A percentile compares a stretch with the other conserved stretches of the same genome.
These are phyloP conservation scores for Lithobius niger DNA, from an alignment of 1,140 invertebrate genomes.

Conservation along the genomic window DNA sequence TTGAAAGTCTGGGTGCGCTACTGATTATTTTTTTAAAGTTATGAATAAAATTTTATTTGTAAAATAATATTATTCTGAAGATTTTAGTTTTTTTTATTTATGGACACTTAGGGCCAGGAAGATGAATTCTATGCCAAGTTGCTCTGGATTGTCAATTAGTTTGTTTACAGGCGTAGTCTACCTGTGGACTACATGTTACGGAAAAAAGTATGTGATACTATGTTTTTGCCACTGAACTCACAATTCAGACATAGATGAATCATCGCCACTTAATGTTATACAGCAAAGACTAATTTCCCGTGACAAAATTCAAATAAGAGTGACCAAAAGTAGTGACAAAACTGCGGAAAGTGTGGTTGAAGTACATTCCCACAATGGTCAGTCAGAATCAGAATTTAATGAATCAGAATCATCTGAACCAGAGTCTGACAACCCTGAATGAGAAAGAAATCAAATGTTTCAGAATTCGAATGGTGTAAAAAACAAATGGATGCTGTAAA, in stretches of 20 bases:
- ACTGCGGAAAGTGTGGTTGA: not conserved
- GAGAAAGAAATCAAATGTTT: not conserved
- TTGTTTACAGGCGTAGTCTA: too few species aligned
- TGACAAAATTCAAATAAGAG: not conserved
- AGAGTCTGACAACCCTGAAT: constrained; percentile 6
- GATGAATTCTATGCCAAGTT: too few species aligned
- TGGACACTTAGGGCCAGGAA: not conserved
- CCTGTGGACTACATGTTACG: not conserved
- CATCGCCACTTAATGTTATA: too few species aligned
- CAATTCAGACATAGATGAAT: not conserved
- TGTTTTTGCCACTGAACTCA: too few species aligned
- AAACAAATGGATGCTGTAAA: not conserved
- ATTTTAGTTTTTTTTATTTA: not conserved
- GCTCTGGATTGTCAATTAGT: too few species aligned
- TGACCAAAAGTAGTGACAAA: constrained; percentile 12
- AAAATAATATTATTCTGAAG: not conserved
- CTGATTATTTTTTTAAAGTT: not conserved
- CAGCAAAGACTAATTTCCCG: not conserved
- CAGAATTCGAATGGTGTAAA: too few species aligned
- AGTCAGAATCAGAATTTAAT: constrained; percentile 12
- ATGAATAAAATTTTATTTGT: not conserved
- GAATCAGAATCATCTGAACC: constrained; percentile 3
- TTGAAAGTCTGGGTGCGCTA: not conserved
- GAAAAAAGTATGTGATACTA: too few species aligned
- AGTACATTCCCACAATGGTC: constrained; percentile 9